Evolutionary conservation across 1,140 invertebrate species (phyloP), one percentile per base, ranked within the genome.

Genomic region (Ganaspis sp.): DNA sequence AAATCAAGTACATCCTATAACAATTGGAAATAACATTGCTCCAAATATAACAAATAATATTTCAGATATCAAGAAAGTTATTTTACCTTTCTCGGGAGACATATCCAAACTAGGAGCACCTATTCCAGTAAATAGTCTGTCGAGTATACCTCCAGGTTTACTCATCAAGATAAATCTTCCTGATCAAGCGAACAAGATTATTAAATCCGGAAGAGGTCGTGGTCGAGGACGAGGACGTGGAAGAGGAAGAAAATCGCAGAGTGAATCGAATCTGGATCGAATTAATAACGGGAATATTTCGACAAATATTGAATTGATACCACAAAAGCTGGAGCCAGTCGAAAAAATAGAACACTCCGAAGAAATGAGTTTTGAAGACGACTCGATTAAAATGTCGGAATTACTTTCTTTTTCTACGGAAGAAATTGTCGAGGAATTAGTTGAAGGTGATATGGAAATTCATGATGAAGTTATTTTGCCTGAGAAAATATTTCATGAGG

Each of bases 141-240:
- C 90, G 11, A 90, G 88, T 53, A 91, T 91, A 54, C 90, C 90
- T 11, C 90, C 90, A 2, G 90, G 90, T 29, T 77, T 91, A 12
- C 72, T 91, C 6, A 91, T 91, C n/a, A 91, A 91, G 75, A 91
- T 91, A n/a, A 87, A 91, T 77, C 73, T 91, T 11, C 90, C 90
- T 0, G 86, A 88, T 9, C 88, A 89, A 70, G 76, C 69, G n/a
- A 81, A 83, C 64, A 82, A 78, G 42, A 29, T 70, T 1, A 5
- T 72, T 4, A 81, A 87, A 38, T 9, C 37, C 0, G 29, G 34
- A 6, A 82, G 72, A 82, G 69, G 42, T 42, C 26, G 38, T 23
- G 58, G 58, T 5, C 58, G 58, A 11, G 58, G 58, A 8, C 58
- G 58, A 0, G 58, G 58, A n/a, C 58, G 58, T 6, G 58, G 54